Percentiles rank a stretch among this genome's conserved stretches.
Conservation (phyloP, 1,140 invertebrate species). For the Globodera ellingtonae region DNA sequence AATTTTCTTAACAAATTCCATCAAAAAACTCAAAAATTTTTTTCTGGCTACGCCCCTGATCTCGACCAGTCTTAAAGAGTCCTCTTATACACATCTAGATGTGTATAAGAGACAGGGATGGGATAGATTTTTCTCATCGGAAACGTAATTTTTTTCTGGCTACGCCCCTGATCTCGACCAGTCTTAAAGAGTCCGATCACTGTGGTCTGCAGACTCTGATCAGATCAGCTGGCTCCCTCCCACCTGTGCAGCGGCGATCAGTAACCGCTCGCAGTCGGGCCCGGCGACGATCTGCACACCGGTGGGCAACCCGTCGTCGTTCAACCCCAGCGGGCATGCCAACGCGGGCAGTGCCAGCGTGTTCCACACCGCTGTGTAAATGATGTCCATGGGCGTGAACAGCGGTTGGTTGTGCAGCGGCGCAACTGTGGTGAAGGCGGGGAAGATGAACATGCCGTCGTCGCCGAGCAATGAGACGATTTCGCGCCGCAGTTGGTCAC, state of each 20-base stretch:
- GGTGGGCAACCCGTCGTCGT: constrained; percentile 56
- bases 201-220: no score
- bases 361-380: constrained; percentile 67
- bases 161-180: no score
- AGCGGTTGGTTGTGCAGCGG: constrained; percentile 67
- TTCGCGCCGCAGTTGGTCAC: constrained; percentile 64
- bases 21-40: no score
- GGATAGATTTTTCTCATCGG: no score
- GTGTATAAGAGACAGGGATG: no score
- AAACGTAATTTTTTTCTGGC: no score
- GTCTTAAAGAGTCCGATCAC: no score
- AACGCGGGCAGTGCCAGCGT: constrained; percentile 67
- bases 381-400: constrained; percentile 66
- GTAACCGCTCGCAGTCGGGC: constrained; percentile 40
- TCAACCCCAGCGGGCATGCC: constrained; percentile 67
- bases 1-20: no score
- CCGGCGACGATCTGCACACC: constrained; percentile 68
- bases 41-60: no score
- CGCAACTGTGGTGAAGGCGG: constrained; percentile 66
- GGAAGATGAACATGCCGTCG: constrained; percentile 67
- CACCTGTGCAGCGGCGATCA: constrained; percentile 42
- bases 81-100: no score
- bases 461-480: constrained; percentile 70
- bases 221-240: constrained; percentile 65
- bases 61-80: no score